Base-by-base conservation (phyloP, 2,888 invertebrate genomes). In the Tupiocoris notatus region DNA sequence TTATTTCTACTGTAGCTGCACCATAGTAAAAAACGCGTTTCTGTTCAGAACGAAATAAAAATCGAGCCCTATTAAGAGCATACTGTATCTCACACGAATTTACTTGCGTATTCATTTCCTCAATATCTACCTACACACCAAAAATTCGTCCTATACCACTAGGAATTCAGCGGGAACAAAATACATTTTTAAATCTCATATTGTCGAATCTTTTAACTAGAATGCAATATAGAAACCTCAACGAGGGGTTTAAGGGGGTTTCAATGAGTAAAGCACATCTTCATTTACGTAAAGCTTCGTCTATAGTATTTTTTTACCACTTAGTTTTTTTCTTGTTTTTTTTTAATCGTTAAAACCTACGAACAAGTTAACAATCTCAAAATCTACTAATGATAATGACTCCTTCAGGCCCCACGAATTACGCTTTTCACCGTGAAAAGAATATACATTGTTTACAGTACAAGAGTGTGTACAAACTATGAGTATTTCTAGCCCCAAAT, bases 81-180 rank as follows among this genome's bases (percentile, higher is more conserved):
- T 39, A 39, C 3, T 39, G 12, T 39, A 7, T 39, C 39, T 39
- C 39, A 39, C 39, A 39, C 39, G 39, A 39, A 39, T 39, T 39
- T 7, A 39, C 39, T 39, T 39, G 39, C 39, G 3, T 39, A 39
- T 39, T 39, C 39, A 39, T 39, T 39, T 39, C 39, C 39, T 39
- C 39, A 39, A 39, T 39, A 3, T 39, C 3, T 39, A 39, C 39
- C 67, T 57, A 67, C 65, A 65, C 67, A 67, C 56, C 67, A 67
- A 67, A 39, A 67, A 56, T 21, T 67, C n/a, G n/a, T n/a, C n/a
- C n/a, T n/a, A n/a, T n/a, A n/a, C n/a, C n/a, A 56, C 57, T 67
- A 67, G 56, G 54, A 67, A 54, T 57, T 57, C 56, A 67, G 67
- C 67, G 22, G 39, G 39, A 67, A 67, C 67, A 57, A 67, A 67